These are phyloP conservation scores for Mesodorylaimus sp. DNA, from an alignment of 2,888 invertebrate species.

Conservation along the genomic window DNA sequence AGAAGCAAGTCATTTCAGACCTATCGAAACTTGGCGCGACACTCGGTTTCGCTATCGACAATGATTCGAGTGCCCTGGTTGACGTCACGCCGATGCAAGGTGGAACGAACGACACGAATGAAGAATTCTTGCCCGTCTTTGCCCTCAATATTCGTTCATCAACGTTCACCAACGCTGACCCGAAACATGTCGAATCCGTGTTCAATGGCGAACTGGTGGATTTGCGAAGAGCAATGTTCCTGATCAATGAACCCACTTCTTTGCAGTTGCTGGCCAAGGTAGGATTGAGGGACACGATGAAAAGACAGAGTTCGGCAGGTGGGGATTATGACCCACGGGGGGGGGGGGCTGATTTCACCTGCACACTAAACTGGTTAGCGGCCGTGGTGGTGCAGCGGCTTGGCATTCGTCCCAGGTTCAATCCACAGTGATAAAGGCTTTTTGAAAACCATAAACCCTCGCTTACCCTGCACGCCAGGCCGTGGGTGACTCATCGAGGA, in stretches of 20 bases:
- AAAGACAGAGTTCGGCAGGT: too few relatives aligned
- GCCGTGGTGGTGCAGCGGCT: too few relatives aligned
- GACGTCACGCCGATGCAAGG: slow-evolving; percentile 3
- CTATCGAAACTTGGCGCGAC: background rate
- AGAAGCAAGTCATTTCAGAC: background rate
- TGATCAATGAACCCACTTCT: background rate
- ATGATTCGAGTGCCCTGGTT: background rate
- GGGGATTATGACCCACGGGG: too few relatives aligned
- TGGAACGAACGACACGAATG: slow-evolving; percentile 3
- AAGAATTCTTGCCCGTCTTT: slow-evolving; percentile 1
- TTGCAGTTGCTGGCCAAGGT: background rate
- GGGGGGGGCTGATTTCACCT: too few relatives aligned
- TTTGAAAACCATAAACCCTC: too few relatives aligned
- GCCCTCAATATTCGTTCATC: background rate
- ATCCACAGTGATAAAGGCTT: too few relatives aligned
- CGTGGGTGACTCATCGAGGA: too few relatives aligned
- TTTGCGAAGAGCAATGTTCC: background rate
- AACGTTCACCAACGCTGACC: too few relatives aligned
- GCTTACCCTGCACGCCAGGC: too few relatives aligned
- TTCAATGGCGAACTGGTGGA: slow-evolving; percentile 1
- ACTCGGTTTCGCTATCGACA: background rate
- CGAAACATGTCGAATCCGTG: background rate
- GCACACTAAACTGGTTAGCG: too few relatives aligned
- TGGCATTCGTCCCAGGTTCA: too few relatives aligned
- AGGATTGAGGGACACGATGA: too few relatives aligned